Evolutionary conservation across 2,113 vertebrate genomes (phyloP), one percentile per base, ranked within the genome.

Genomic region (Nanorana parkeri): DNA sequence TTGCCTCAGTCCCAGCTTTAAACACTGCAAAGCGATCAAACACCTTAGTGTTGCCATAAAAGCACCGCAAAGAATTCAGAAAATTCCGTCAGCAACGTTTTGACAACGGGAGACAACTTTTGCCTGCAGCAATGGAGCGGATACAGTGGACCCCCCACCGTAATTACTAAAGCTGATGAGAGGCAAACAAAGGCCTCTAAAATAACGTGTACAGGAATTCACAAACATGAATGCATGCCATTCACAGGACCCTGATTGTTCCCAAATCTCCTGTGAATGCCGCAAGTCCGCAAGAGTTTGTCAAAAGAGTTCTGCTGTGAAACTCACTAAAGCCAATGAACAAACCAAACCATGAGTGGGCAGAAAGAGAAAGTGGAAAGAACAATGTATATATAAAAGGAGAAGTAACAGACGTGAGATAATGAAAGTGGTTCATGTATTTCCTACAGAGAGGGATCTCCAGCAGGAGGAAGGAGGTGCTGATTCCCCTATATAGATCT

Each of bases 131-230:
- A 47, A 15, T 55, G 17, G 7, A 23, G 32, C 13, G 26, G 19
- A 20, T 32, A 56, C 29, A 32, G 52, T 54, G 41, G 41, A 47
- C 41, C 54, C 65, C 77, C 65, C 58, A 29, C 65, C 29, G 77
- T 24, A 67, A 78, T 51, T 28, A 66, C 19, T 63, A 78, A 78
- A 68, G 54, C 54, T 68, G 54, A 79, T 58, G 65, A 68, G 77
- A 26, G 17, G 52, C 32, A 60, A 41, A 79, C 65, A 79, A 79
- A 68, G 20, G 77, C 20, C 17, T 61, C 65, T 68, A 68, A 79
- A 80, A 61, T 69, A 69, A 69, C 32, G 19, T 80, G 67, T 71
- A 55, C 78, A 61, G 55, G 78, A 80, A 80, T 69, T 80, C 29
- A 19, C 54, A 47, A 60, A 51, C 65, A 61, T 80, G n/a, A 69